A percentile compares a stretch with the other conserved stretches of the same genome.
Evolutionary conservation across 2,797 vertebrate species (phyloP).

Genomic region (Ctenosaura bakeri): DNA sequence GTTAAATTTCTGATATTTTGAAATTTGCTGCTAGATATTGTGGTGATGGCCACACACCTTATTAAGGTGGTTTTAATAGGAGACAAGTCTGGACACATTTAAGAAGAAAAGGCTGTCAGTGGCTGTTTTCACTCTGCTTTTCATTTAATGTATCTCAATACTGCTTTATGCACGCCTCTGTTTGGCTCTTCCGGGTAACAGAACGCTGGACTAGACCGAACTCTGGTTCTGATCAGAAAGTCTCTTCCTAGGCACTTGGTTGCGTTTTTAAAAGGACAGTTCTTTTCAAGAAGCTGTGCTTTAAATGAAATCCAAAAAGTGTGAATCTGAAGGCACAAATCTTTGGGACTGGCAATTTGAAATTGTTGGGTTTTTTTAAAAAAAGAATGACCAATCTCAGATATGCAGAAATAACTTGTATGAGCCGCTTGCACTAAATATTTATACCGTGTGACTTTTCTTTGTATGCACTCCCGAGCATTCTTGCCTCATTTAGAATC

Average conservation of each 20-base stretch:
- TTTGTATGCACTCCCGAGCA: rapidly evolving
- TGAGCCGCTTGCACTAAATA: neutral
- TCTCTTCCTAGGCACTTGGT: too few species aligned
- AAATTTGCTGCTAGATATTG: too few species aligned
- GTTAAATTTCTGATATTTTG: too few species aligned
- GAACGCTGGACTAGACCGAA: neutral
- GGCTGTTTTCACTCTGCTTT: neutral
- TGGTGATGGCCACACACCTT: too few species aligned
- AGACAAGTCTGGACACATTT: neutral
- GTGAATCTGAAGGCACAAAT: neutral
- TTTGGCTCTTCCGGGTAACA: neutral
- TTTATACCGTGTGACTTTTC: neutral
- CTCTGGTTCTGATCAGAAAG: too few species aligned
- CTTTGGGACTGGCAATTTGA: neutral
- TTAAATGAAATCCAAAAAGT: neutral
- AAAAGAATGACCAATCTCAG: neutral
- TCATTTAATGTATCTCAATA: neutral
- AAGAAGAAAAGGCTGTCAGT: neutral
- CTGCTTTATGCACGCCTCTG: neutral
- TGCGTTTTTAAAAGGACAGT: neutral
- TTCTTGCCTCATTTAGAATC: rapidly evolving
- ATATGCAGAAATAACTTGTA: neutral
- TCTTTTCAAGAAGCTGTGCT: too few species aligned
- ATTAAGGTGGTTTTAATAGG: too few species aligned
- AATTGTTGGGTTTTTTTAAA: neutral